Conservation (phyloP, 2,113 vertebrate species). For the Micromys minutus region DNA sequence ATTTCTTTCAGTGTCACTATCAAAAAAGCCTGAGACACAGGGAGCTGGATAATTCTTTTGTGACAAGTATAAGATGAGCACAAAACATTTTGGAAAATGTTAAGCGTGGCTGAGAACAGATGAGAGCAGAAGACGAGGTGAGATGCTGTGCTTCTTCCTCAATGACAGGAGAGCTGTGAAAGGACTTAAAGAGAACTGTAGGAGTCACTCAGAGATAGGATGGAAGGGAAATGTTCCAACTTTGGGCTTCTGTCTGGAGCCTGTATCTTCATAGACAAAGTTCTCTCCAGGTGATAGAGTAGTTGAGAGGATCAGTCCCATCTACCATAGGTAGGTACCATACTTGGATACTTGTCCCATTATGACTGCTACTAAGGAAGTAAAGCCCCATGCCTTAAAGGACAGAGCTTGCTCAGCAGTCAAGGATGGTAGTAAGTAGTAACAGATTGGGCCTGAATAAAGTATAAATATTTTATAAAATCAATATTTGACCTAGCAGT, state of each 20-base stretch:
- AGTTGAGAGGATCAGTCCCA: neutral
- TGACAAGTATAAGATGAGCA: neutral
- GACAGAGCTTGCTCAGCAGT: neutral
- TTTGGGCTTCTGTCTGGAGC: neutral
- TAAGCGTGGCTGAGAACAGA: neutral
- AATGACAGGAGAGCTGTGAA: neutral
- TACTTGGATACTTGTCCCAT: neutral
- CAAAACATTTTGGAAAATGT: neutral
- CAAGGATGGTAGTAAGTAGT: neutral
- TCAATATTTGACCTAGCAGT: neutral
- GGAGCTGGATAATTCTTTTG: neutral
- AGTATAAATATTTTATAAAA: neutral
- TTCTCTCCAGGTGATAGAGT: neutral
- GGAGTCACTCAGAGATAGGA: neutral
- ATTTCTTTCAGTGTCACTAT: neutral
- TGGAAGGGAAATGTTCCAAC: neutral
- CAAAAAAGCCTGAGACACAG: neutral
- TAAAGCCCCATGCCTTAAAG: neutral
- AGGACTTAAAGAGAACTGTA: neutral
- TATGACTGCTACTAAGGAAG: neutral
- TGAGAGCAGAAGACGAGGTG: neutral
- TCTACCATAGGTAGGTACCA: accelerated
- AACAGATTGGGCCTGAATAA: neutral
- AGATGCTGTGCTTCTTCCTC: neutral
- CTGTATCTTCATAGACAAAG: neutral